Evolutionary conservation across 2,113 vertebrate species (phyloP).

Genomic region (Dendropsophus ebraccatus): DNA sequence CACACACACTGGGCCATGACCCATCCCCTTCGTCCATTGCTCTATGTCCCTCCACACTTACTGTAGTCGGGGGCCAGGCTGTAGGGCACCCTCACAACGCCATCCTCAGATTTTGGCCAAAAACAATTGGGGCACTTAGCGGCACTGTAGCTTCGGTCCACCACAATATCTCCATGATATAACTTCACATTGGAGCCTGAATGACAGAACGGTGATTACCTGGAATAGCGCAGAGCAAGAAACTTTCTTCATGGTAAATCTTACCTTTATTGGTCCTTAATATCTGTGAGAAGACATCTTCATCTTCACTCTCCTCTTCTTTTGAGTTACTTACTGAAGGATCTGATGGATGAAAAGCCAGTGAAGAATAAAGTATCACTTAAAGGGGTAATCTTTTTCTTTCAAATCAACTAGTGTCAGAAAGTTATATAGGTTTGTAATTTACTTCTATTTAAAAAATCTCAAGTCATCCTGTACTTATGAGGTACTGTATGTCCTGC

Average conservation of each 20-base stretch:
- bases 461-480: too few relatives aligned
- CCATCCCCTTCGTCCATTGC: too few relatives aligned
- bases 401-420: too few relatives aligned
- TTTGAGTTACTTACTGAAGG: not conserved
- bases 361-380: too few relatives aligned
- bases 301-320: not conserved
- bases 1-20: too few relatives aligned
- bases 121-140: slow-evolving; percentile 66
- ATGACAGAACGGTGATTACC: not conserved
- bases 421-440: too few relatives aligned
- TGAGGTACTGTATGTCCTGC: too few relatives aligned
- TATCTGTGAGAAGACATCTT: slow-evolving; percentile 37
- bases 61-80: slow-evolving; percentile 70
- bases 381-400: too few relatives aligned
- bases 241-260: not conserved
- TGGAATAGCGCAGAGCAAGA: not conserved
- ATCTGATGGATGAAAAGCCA: not conserved
- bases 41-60: slow-evolving; percentile 59
- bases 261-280: slow-evolving; percentile 36
- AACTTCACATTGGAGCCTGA: slow-evolving; percentile 35
- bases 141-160: slow-evolving; percentile 57
- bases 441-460: too few relatives aligned
- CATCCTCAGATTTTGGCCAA: slow-evolving; percentile 69
- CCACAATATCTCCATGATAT: slow-evolving; percentile 67
- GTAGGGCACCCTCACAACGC: slow-evolving; percentile 68